phyloP scores from a whole-genome alignment of 2,888 invertebrate species.

The Aspidiotus rigidus region DNA sequence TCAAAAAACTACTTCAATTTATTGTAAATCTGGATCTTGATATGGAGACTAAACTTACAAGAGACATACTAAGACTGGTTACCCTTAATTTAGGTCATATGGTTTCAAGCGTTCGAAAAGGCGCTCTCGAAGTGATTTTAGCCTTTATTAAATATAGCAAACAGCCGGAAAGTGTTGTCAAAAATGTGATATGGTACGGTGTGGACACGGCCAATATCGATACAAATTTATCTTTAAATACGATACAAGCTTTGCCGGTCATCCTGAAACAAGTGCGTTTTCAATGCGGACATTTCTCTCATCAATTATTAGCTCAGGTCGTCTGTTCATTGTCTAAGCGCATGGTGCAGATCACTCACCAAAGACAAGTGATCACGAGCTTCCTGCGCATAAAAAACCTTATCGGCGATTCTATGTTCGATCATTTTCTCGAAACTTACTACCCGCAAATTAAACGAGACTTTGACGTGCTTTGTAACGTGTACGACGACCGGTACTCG shows the following conservation, averaged over 20 bases:
- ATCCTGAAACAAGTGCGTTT: slow-evolving; percentile 37
- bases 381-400: slow-evolving; percentile 59
- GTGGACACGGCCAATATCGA: slow-evolving; percentile 50
- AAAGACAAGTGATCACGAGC: slow-evolving; percentile 60
- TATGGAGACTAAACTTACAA: slow-evolving; percentile 12
- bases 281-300: slow-evolving; percentile 35
- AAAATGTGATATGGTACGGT: slow-evolving; percentile 57
- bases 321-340: slow-evolving; percentile 45
- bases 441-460: slow-evolving; percentile 48
- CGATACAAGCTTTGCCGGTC: slow-evolving; percentile 38
- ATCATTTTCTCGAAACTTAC: slow-evolving; percentile 46
- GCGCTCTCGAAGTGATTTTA: slow-evolving; percentile 64
- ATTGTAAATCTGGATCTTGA: slow-evolving; percentile 10
- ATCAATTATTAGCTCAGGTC: slow-evolving; percentile 41
- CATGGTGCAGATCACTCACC: slow-evolving; percentile 46
- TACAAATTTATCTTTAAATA: slow-evolving; percentile 43
- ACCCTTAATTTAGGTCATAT: slow-evolving; percentile 69
- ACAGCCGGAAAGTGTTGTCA: slow-evolving; percentile 57
- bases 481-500: slow-evolving; percentile 44
- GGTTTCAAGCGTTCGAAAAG: slow-evolving; percentile 70
- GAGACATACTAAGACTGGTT: slow-evolving; percentile 51
- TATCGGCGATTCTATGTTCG: slow-evolving; percentile 52
- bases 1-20: slow-evolving; percentile 3
- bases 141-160: slow-evolving; percentile 61
- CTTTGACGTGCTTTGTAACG: slow-evolving; percentile 53